Percentiles rank a stretch among this genome's conserved stretches.
Evolutionary conservation across 2,797 vertebrate genomes (phyloP).

Genomic region (Notamacropus eugenii): DNA sequence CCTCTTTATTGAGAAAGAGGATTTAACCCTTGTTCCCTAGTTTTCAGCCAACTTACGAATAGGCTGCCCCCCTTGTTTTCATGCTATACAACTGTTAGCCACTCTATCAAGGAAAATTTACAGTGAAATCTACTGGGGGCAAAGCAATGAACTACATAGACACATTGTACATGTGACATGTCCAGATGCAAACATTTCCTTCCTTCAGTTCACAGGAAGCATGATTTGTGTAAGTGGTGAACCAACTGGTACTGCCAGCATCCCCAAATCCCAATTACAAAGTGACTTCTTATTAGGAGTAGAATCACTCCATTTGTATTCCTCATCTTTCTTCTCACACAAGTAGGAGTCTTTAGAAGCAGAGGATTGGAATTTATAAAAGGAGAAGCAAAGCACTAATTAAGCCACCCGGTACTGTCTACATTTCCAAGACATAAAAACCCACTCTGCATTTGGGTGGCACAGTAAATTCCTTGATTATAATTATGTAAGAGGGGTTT

Average conservation of each 20-base stretch:
- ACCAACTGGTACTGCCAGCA: conserved; percentile 13
- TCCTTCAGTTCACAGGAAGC: conserved; percentile 6
- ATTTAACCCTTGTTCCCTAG: neutral
- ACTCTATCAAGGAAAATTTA: neutral
- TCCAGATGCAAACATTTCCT: neutral
- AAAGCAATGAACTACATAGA: neutral
- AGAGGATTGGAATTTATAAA: conserved; percentile 62
- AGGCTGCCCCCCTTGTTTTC: neutral
- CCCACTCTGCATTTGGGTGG: conserved; percentile 71
- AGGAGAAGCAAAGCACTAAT: conserved; percentile 67
- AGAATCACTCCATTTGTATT: conserved; percentile 67
- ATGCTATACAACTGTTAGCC: conserved; percentile 7
- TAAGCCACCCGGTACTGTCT: conserved; percentile 67
- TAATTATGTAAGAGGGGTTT: conserved; percentile 63
- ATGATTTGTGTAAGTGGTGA: rapidly evolving
- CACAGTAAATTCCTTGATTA: conserved; percentile 64
- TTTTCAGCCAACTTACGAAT: neutral
- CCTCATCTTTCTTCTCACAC: conserved; percentile 66
- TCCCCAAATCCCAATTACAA: conserved; percentile 38
- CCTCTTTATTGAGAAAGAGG: neutral
- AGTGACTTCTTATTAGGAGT: conserved; percentile 66
- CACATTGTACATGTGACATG: neutral
- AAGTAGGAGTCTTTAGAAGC: conserved; percentile 73
- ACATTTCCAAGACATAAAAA: conserved; percentile 78
- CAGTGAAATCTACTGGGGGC: neutral